These are phyloP conservation scores for Proctacanthus coquilletti DNA, from an alignment of 1,140 invertebrate genomes.

Conservation along the genomic window DNA sequence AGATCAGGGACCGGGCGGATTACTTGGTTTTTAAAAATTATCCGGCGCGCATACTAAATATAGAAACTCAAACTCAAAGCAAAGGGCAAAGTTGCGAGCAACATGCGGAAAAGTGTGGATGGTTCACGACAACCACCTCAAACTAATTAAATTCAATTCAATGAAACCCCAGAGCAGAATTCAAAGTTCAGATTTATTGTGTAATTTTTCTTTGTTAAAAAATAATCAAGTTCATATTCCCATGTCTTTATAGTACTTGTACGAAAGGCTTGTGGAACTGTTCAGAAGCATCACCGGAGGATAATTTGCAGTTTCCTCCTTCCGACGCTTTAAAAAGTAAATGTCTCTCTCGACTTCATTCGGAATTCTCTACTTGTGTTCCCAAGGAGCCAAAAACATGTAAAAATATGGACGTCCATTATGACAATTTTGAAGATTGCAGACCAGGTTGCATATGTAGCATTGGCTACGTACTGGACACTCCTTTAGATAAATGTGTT, in stretches of 20 bases:
- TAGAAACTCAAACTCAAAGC: too few relatives aligned
- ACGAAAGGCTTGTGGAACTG: conserved; percentile 59
- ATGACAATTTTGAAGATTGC: conserved; percentile 40
- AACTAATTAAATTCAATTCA: too few relatives aligned
- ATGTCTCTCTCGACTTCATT: conserved; percentile 42
- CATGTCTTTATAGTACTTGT: conserved; percentile 52
- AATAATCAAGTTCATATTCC: too few relatives aligned
- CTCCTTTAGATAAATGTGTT: conserved; percentile 49
- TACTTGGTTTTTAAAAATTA: too few relatives aligned
- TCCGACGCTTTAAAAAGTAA: conserved; percentile 39
- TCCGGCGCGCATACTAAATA: too few relatives aligned
- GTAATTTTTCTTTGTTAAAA: too few relatives aligned
- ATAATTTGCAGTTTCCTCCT: conserved; percentile 44
- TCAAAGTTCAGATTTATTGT: too few relatives aligned
- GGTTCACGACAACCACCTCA: too few relatives aligned
- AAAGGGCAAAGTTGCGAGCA: too few relatives aligned
- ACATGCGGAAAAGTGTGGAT: too few relatives aligned
- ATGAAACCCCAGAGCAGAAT: too few relatives aligned
- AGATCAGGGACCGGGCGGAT: too few relatives aligned
- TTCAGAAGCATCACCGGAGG: conserved; percentile 39
- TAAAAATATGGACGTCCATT: conserved; percentile 56
- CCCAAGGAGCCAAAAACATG: conserved; percentile 61
- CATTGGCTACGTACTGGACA: conserved; percentile 56
- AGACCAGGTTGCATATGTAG: conserved; percentile 63
- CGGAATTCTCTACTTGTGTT: conserved; percentile 61